Evolutionary conservation across 30 jellyfish, hydroid and myxozoan genomes (phyloP), one percentile per base, ranked within the genome.

Genomic region (Cassiopea xamachana): DNA sequence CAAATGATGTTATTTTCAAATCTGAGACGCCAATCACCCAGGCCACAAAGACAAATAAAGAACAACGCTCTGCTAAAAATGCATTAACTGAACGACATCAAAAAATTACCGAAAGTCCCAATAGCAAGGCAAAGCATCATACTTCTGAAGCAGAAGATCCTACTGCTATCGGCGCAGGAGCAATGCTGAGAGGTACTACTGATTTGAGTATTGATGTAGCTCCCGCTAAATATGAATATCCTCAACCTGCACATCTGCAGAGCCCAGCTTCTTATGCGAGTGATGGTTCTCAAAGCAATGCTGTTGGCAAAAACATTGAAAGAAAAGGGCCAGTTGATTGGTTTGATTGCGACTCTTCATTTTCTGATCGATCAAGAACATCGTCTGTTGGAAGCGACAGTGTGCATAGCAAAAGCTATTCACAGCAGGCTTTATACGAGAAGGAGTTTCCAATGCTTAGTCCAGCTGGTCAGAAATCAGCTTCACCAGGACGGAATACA

Each of bases 381-480:
- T 86, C 93, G 2, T 86, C 93, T 2, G 6, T 75, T 51, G 88
- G 69, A 17, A 59, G 87, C 17, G 87, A 64, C 2, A 55, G 68
- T 60, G 13, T 55, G 16, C 80, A 60, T 3, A 6, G 0, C 2
- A 19, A 44, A 72, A 7, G 14, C 60, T 44, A 10, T 64, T 61
- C 43, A 7, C 76, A 74, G 82, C 87, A 79, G 1, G 74, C 9
- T 7, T 14, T 8, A 15, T 88, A 88, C n/a, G 82, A 88, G 47
- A 81, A 78, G 39, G 95, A 88, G 27, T 88, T 61, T 48, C 95
- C 95, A 5, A 14, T 82, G 47, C 60, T 88, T 19, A 79, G 90
- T 76, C 87, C 86, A 6, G 87, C 15, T 8, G 79, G 81, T 46
- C 90, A 64, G 81, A 70, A 79, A 10, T 67, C 77, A 46, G 7